These are phyloP conservation scores for Melolontha melolontha DNA, from an alignment of 2,888 invertebrate genomes.

Conservation along the genomic window DNA sequence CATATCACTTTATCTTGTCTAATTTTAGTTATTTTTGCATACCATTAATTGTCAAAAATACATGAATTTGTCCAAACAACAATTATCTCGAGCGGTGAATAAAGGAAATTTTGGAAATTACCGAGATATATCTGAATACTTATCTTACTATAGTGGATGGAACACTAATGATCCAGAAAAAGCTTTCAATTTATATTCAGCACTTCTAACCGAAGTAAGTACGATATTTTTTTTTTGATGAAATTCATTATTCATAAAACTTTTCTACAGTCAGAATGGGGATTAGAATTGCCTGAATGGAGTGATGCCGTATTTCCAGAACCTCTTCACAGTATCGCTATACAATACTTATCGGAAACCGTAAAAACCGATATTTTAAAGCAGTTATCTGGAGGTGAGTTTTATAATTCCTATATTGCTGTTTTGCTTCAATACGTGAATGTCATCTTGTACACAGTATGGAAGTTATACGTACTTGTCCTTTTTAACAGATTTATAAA, in stretches of 20 bases:
- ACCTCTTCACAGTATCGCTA: constrained; percentile 57
- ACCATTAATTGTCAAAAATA: constrained; percentile 31
- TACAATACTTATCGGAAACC: constrained; percentile 60
- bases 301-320: constrained; percentile 58
- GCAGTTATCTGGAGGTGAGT: constrained; percentile 53
- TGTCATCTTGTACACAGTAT: no score
- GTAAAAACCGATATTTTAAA: constrained; percentile 57
- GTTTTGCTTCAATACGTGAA: no score
- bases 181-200: constrained; percentile 36
- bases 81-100: constrained; percentile 10
- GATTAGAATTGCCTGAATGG: constrained; percentile 63
- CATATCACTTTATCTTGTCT: not conserved
- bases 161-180: constrained; percentile 24
- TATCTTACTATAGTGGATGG: constrained; percentile 41
- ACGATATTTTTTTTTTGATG: not conserved
- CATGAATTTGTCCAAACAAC: constrained; percentile 5
- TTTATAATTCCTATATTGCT: not conserved
- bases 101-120: constrained; percentile 32
- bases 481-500: no score
- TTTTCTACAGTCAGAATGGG: constrained; percentile 55
- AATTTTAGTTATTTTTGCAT: constrained; percentile 37
- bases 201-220: constrained; percentile 31
- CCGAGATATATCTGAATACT: constrained; percentile 34
- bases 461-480: no score
- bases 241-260: not conserved